Conservation (phyloP, 1,140 invertebrate genomes). For the Diplogasteroides magnus region DNA sequence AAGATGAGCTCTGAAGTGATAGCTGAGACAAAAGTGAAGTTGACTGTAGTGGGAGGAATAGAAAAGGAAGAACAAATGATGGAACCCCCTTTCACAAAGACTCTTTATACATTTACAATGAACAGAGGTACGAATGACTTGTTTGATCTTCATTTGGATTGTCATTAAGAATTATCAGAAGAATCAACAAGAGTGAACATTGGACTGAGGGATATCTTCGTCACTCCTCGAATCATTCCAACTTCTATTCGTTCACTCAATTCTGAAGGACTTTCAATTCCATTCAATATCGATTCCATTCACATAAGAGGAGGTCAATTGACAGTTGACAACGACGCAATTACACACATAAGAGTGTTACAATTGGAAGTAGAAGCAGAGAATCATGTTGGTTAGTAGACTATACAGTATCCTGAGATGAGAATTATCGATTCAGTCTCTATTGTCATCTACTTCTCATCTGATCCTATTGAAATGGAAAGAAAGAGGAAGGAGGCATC, state of each 20-base stretch:
- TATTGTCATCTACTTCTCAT: background rate
- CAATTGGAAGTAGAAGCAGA: background rate
- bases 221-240: background rate
- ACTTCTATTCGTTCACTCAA: background rate
- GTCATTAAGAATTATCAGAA: conserved; percentile 7
- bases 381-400: background rate
- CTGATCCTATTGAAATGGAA: background rate
- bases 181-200: background rate
- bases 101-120: background rate
- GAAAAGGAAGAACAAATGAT: background rate
- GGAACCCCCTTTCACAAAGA: background rate
- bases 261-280: background rate
- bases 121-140: background rate
- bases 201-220: background rate
- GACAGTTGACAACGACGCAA: background rate
- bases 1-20: conserved; percentile 8
- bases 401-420: background rate
- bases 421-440: background rate
- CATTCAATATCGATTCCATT: background rate
- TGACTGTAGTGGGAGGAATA: conserved; percentile 3
- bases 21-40: conserved; percentile 5
- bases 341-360: background rate
- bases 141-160: conserved; percentile 4
- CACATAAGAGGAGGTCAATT: background rate
- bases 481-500: background rate